phyloP scores from a whole-genome alignment of 1,140 invertebrate genomes.

The Leptoteleia sp. region DNA sequence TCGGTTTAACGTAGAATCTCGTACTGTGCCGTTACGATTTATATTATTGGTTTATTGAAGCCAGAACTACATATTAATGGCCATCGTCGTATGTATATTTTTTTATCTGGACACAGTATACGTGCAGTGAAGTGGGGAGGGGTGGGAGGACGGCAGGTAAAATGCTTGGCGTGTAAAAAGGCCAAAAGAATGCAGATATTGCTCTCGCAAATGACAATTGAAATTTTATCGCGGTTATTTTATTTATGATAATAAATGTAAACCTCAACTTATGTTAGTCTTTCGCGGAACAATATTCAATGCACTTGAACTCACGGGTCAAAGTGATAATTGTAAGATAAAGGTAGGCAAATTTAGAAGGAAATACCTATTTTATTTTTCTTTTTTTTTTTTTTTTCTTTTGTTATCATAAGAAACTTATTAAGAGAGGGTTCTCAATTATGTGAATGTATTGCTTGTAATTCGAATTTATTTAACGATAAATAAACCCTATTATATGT shows the following conservation, averaged over 20 bases:
- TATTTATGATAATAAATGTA: conserved; percentile 31
- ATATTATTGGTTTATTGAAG: conserved; percentile 46
- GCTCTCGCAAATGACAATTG: conserved; percentile 8
- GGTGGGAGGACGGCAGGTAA: conserved; percentile 28
- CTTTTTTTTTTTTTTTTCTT: no score
- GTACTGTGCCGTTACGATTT: conserved; percentile 41
- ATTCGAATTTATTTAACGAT: conserved; percentile 6
- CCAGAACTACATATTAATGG: conserved; percentile 42
- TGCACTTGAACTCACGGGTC: conserved; percentile 3
- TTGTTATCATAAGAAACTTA: not conserved
- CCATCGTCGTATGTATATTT: conserved; percentile 24
- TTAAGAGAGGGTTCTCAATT: not conserved
- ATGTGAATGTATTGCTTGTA: not conserved
- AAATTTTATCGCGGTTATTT: conserved; percentile 4
- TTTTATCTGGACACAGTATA: conserved; percentile 29
- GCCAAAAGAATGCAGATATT: conserved; percentile 10
- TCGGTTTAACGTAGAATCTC: conserved; percentile 39
- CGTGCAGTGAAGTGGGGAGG: no score
- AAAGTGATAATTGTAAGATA: not conserved
- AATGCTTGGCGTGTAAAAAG: conserved; percentile 15
- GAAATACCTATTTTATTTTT: no score
- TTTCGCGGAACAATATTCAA: not conserved
- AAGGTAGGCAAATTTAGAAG: conserved; percentile 3
- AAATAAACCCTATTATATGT: not conserved
- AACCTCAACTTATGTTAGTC: conserved; percentile 6